phyloP scores from a whole-genome alignment of 2,888 invertebrate species.

The Dermolepida albohirtum region DNA sequence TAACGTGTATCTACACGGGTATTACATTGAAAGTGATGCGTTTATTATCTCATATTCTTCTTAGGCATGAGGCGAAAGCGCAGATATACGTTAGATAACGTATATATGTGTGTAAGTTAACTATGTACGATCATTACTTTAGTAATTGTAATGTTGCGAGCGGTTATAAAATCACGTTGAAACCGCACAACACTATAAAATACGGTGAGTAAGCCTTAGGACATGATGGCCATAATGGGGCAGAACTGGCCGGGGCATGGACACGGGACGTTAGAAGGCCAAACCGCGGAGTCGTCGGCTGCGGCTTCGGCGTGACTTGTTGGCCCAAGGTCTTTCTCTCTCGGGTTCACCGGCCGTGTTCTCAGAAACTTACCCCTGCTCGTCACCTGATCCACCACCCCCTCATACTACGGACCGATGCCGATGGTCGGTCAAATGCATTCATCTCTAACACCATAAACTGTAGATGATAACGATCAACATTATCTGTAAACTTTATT shows the following conservation, averaged over 20 bases:
- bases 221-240: slow-evolving; percentile 42
- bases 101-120: slow-evolving; percentile 26
- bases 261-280: slow-evolving; percentile 44
- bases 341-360: slow-evolving; percentile 47
- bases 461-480: slow-evolving; percentile 32
- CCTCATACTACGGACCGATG: slow-evolving; percentile 32
- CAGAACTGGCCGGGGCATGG: slow-evolving; percentile 43
- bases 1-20: not conserved
- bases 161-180: slow-evolving; percentile 42
- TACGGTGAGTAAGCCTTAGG: slow-evolving; percentile 41
- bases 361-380: slow-evolving; percentile 46
- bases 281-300: slow-evolving; percentile 45
- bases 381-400: slow-evolving; percentile 45
- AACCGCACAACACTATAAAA: slow-evolving; percentile 42
- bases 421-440: slow-evolving; percentile 25
- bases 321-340: slow-evolving; percentile 48
- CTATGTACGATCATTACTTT: slow-evolving; percentile 40
- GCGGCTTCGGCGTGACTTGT: slow-evolving; percentile 46
- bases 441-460: slow-evolving; percentile 40
- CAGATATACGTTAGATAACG: too few relatives aligned
- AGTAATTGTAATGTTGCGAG: slow-evolving; percentile 43
- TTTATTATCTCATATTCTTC: slow-evolving; percentile 20
- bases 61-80: slow-evolving; percentile 4
- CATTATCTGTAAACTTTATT: slow-evolving; percentile 2
- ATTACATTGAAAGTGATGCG: slow-evolving; percentile 11